phyloP scores from a whole-genome alignment of 2,113 vertebrate species.

The Nibea albiflora region DNA sequence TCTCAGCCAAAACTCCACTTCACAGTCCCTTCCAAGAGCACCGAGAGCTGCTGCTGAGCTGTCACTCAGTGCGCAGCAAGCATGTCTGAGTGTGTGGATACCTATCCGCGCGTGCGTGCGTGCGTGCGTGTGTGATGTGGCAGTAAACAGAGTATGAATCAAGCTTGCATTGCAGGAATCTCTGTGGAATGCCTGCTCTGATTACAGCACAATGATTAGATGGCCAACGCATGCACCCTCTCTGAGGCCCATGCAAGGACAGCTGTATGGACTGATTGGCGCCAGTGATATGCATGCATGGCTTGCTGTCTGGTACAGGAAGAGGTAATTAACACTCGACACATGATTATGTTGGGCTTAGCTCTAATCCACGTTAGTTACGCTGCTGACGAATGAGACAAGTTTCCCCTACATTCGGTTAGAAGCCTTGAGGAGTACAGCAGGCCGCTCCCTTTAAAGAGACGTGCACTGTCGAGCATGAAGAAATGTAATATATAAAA shows the following conservation, averaged over 20 bases:
- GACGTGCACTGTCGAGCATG: neutral
- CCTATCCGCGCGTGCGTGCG: neutral
- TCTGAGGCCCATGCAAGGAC: constrained; percentile 52
- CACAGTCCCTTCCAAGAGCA: constrained; percentile 31
- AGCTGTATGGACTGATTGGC: constrained; percentile 55
- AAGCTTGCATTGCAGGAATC: constrained; percentile 42
- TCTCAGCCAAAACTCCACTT: constrained; percentile 35
- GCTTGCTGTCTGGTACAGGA: constrained; percentile 51
- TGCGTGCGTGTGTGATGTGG: constrained; percentile 1
- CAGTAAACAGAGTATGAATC: constrained; percentile 31
- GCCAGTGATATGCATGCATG: constrained; percentile 56
- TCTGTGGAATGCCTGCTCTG: constrained; percentile 40
- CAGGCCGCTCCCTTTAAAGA: neutral
- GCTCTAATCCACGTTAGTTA: constrained; percentile 50
- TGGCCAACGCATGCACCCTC: constrained; percentile 25
- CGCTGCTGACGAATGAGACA: constrained; percentile 33
- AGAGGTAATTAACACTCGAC: constrained; percentile 63
- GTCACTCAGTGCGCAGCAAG: constrained; percentile 32
- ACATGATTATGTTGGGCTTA: constrained; percentile 51
- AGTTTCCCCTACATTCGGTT: constrained; percentile 16
- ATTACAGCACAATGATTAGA: constrained; percentile 64
- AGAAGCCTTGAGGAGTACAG: neutral
- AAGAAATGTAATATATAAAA: neutral
- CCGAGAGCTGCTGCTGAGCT: constrained; percentile 40
- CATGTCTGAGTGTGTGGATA: constrained; percentile 3